Conservation (phyloP, 2,113 vertebrate genomes). For the Chaetura pelagica region DNA sequence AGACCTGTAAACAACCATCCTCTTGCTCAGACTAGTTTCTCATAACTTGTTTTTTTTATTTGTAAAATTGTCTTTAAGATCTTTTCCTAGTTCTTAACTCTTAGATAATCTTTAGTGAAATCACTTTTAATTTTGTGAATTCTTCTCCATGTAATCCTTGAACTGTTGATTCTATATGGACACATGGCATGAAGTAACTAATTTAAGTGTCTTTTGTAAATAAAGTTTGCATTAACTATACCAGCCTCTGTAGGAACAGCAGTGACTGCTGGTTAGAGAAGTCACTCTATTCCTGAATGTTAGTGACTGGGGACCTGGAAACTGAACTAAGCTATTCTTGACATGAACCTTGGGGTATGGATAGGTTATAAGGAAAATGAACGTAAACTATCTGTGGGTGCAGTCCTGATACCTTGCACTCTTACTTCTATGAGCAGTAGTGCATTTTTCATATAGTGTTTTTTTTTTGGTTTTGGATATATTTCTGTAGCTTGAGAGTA, state of each 20-base stretch:
- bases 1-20: slow-evolving; percentile 81
- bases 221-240: slow-evolving; percentile 92
- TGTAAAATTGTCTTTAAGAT: slow-evolving; percentile 77
- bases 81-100: slow-evolving; percentile 79
- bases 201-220: slow-evolving; percentile 93
- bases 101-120: slow-evolving; percentile 79
- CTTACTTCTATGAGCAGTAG: not conserved
- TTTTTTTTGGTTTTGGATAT: not conserved
- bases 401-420: slow-evolving; percentile 9
- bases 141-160: slow-evolving; percentile 79
- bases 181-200: slow-evolving; percentile 94
- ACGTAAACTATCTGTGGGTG: not conserved
- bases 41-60: slow-evolving; percentile 73
- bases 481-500: not conserved
- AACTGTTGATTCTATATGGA: slow-evolving; percentile 86
- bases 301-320: slow-evolving; percentile 37
- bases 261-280: slow-evolving; percentile 47
- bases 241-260: slow-evolving; percentile 63
- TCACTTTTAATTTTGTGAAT: slow-evolving; percentile 79
- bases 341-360: not conserved
- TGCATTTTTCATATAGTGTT: slow-evolving; percentile 7
- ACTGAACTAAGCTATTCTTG: not conserved
- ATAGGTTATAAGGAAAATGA: not conserved
- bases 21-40: slow-evolving; percentile 76
- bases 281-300: slow-evolving; percentile 27